Percentiles rank a stretch among this genome's conserved stretches.
phyloP scores from a whole-genome alignment of 2,888 invertebrate genomes.

The Folsomia candida region DNA sequence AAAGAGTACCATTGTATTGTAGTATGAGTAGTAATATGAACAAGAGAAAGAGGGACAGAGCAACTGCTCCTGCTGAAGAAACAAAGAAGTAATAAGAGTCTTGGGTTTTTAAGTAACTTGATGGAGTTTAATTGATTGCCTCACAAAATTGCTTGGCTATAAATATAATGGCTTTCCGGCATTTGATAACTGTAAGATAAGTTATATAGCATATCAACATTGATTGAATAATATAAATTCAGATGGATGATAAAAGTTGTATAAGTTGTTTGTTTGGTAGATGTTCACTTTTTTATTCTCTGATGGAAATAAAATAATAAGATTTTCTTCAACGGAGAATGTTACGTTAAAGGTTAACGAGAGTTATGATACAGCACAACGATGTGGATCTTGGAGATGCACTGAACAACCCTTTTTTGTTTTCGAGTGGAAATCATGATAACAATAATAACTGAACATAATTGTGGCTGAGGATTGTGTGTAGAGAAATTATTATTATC shows the following conservation, averaged over 20 bases:
- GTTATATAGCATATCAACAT: neutral
- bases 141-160: slow-evolving; percentile 11
- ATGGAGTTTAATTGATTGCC: slow-evolving; percentile 19
- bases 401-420: too few relatives aligned
- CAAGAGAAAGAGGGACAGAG: slow-evolving; percentile 1
- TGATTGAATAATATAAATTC: slow-evolving; percentile 9
- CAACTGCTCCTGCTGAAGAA: slow-evolving; percentile 7
- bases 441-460: slow-evolving; percentile 16
- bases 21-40: slow-evolving; percentile 6
- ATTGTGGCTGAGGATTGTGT: slow-evolving; percentile 20
- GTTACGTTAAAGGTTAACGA: too few relatives aligned
- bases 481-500: slow-evolving; percentile 19
- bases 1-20: neutral
- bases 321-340: neutral
- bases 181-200: neutral
- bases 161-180: slow-evolving; percentile 9
- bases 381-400: too few relatives aligned
- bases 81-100: slow-evolving; percentile 8
- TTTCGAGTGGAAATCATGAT: neutral
- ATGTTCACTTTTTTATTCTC: slow-evolving; percentile 18
- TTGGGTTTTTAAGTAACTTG: slow-evolving; percentile 16
- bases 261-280: neutral
- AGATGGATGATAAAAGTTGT: slow-evolving; percentile 11
- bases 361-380: neutral
- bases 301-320: slow-evolving; percentile 11